Percentiles rank a stretch among this genome's conserved stretches.
phyloP scores from a whole-genome alignment of 35 echinoderm and acorn worm species.

The Apostichopus parvimensis region DNA sequence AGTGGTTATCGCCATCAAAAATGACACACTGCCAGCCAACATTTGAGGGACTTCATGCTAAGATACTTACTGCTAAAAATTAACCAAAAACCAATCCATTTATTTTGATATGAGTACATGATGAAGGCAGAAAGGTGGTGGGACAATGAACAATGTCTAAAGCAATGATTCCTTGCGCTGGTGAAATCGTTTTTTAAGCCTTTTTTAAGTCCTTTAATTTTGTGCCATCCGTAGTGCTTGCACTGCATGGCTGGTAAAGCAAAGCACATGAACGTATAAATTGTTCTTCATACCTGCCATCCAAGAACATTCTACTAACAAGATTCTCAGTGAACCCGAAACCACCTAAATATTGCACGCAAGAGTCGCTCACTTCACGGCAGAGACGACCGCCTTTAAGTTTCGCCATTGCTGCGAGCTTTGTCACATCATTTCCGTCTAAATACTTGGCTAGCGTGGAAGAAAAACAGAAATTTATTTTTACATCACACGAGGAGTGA shows the following conservation, averaged over 20 bases:
- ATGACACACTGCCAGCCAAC: too few species aligned
- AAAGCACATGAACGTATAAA: background rate
- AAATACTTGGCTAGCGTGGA: conserved; percentile 44
- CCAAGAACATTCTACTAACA: conserved; percentile 80
- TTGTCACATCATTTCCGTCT: conserved; percentile 83
- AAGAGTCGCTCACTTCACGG: conserved; percentile 75
- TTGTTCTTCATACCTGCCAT: conserved; percentile 60
- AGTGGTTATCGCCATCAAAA: too few species aligned
- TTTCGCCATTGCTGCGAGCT: conserved; percentile 84
- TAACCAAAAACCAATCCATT: too few species aligned
- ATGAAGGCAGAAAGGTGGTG: too few species aligned
- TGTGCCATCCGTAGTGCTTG: background rate
- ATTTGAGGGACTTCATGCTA: too few species aligned
- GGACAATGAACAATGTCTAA: too few species aligned
- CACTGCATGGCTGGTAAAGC: background rate
- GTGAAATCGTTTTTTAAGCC: too few species aligned
- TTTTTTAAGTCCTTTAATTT: too few species aligned
- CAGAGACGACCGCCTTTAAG: conserved; percentile 71
- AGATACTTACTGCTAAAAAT: too few species aligned
- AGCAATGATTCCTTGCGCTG: too few species aligned
- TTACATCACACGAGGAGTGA: background rate
- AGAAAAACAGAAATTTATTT: background rate
- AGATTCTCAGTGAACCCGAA: conserved; percentile 77
- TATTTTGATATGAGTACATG: too few species aligned
- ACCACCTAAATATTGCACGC: conserved; percentile 86